Conservation (phyloP, 2,888 invertebrate genomes). For the Arctia plantaginis region DNA sequence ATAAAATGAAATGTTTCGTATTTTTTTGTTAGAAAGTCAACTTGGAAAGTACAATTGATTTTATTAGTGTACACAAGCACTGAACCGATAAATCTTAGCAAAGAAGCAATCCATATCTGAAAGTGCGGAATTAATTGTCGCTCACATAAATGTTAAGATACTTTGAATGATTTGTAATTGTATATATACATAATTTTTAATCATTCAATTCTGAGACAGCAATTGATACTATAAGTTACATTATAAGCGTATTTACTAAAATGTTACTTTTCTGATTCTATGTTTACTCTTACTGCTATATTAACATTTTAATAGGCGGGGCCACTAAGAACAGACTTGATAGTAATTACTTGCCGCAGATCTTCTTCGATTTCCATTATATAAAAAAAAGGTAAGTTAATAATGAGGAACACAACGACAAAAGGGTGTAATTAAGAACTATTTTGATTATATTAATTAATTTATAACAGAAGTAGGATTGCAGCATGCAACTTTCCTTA, state of each 20-base stretch:
- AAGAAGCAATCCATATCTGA: constrained; percentile 1
- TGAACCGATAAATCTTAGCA: not conserved
- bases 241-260: not conserved
- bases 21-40: constrained; percentile 14
- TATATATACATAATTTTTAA: not conserved
- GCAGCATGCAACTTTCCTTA: not conserved
- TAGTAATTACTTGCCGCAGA: not conserved
- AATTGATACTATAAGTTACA: not conserved
- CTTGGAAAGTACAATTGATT: constrained; percentile 12
- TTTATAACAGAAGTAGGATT: not conserved
- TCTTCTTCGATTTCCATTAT: not conserved
- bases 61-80: not conserved
- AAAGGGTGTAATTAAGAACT: too few species aligned
- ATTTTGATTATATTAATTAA: not conserved
- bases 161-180: not conserved
- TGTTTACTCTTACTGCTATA: too few species aligned
- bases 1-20: constrained; percentile 18
- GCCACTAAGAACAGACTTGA: not conserved
- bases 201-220: not conserved
- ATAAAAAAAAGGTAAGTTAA: not conserved
- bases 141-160: too few species aligned
- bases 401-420: too few species aligned
- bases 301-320: too few species aligned
- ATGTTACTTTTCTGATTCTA: too few species aligned
- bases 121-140: not conserved